A percentile compares a stretch with the other conserved stretches of the same genome.
Evolutionary conservation across 2,113 vertebrate species (phyloP).

Genomic region (Dasyprocta punctata): DNA sequence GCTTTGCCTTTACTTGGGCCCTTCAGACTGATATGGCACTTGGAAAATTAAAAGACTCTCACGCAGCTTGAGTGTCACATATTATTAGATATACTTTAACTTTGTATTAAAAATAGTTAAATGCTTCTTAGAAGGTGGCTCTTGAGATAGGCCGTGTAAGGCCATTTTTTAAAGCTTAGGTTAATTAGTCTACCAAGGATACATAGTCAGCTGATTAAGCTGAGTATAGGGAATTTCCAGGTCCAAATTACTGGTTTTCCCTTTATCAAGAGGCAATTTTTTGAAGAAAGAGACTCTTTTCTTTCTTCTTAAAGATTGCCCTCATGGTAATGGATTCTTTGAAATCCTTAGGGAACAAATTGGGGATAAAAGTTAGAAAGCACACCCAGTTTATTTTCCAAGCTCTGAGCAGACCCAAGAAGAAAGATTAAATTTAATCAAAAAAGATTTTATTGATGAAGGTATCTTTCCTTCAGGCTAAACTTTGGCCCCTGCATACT

Average conservation of each 20-base stretch:
- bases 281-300: slow-evolving; percentile 54
- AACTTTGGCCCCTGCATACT: slow-evolving; percentile 71
- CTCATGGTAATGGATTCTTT: slow-evolving; percentile 46
- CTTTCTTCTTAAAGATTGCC: slow-evolving; percentile 47
- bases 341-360: slow-evolving; percentile 72
- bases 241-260: background rate
- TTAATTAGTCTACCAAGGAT: background rate
- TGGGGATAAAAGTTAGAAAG: slow-evolving; percentile 74
- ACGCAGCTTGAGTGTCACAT: background rate
- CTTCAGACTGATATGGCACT: background rate
- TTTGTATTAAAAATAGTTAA: background rate
- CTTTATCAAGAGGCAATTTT: slow-evolving; percentile 39
- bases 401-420: slow-evolving; percentile 56
- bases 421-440: slow-evolving; percentile 77
- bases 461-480: slow-evolving; percentile 71
- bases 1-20: background rate
- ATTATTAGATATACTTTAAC: background rate
- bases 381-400: slow-evolving; percentile 51
- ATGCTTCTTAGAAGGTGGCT: background rate
- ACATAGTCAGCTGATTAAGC: background rate
- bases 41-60: background rate
- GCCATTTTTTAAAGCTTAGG: slow-evolving; percentile 14
- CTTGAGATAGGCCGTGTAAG: background rate
- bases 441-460: slow-evolving; percentile 81
- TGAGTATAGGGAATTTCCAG: background rate